phyloP scores from a whole-genome alignment of 2,113 vertebrate species.

The Lathamus discolor region DNA sequence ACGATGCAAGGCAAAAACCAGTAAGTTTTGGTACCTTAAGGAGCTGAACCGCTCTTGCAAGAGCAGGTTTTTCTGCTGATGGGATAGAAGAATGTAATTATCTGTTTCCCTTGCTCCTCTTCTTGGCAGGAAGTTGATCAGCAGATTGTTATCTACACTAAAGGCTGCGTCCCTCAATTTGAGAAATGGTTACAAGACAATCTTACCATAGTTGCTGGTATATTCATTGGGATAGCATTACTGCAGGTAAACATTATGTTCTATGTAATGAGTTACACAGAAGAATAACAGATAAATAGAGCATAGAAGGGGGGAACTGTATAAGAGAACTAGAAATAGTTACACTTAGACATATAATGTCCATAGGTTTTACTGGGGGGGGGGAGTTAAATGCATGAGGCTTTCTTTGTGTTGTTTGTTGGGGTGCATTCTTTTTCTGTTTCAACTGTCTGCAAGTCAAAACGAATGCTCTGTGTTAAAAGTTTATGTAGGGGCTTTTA shows the following conservation, averaged over 20 bases:
- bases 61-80: background rate
- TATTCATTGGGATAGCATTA: slow-evolving; percentile 95
- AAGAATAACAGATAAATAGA: background rate
- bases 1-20: slow-evolving; percentile 91
- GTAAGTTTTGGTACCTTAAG: slow-evolving; percentile 74
- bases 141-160: slow-evolving; percentile 93
- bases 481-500: background rate
- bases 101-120: slow-evolving; percentile 36
- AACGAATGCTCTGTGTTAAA: background rate
- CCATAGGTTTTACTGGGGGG: background rate
- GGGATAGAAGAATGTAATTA: background rate
- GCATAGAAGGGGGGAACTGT: background rate
- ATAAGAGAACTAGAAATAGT: background rate
- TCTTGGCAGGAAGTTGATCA: slow-evolving; percentile 87
- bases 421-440: background rate
- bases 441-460: background rate
- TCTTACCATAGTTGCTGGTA: slow-evolving; percentile 93
- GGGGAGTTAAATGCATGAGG: background rate
- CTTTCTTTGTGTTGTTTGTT: background rate
- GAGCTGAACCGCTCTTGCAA: slow-evolving; percentile 10
- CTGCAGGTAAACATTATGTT: slow-evolving; percentile 80
- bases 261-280: background rate
- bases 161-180: slow-evolving; percentile 97
- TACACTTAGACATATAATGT: background rate
- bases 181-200: slow-evolving; percentile 99